Base-by-base conservation (phyloP, 37 sponge, comb jelly and placozoan species). In the Aplysina aerophoba region DNA sequence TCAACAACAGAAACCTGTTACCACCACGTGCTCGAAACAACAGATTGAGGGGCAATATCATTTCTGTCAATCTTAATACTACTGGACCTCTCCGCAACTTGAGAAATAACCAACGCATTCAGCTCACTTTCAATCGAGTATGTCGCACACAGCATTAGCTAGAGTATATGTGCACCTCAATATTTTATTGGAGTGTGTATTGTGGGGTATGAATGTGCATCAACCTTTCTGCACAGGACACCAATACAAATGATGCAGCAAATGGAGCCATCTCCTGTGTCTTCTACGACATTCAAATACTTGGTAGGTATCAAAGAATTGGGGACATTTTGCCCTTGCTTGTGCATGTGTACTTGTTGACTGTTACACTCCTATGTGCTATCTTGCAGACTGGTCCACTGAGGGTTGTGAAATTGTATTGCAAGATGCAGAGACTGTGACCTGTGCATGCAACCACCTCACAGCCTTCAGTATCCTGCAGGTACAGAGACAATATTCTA, bases 391-490 rank as follows among this genome's bases (percentile, higher is more conserved):
- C 28, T 69, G 71, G 71, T 69, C 71, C 30, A 69, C 71, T 69
- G 34, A 35, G 33, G 71, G 71, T 34, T 31, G 27, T 69, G 33
- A 6, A 16, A 31, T n/a, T 33, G 34, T 17, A 30, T 69, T 6
- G 2, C 11, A 34, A 15, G 28, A 31, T 34, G 34, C 35, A 35
- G 34, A 11, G 4, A 30, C 1, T n/a, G 71, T 69, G 1, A 31
- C 13, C 35, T 69, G 71, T 69, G 71, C 30, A 69, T 31, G 31
- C 34, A 25, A 69, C 6, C 71, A 69, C 33, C 71, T 69, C 71
- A 69, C 71, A 69, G 71, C 71, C 19, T 69, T 69, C 34, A 35
- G 17, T 69, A 35, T 69, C 33, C 27, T 69, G 1, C 71, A 69
- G 71, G 71, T 69, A 17, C 3, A 4, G 22, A 30, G 66, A 30